Evolutionary conservation across 2,113 vertebrate species (phyloP).

Genomic region (Serinus canaria): DNA sequence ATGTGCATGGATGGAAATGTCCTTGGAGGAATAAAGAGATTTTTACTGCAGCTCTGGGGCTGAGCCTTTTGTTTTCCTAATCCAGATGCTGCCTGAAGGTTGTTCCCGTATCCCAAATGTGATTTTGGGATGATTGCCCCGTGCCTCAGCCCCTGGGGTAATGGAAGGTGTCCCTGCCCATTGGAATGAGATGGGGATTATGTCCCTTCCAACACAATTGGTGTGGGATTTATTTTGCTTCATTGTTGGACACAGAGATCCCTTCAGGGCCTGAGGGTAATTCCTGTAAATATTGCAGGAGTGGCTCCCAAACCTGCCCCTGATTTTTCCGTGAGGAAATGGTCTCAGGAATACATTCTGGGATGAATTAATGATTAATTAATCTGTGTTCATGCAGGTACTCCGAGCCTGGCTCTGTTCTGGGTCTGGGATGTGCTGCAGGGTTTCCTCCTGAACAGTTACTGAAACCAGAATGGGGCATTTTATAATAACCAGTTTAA

Average conservation of each 20-base stretch:
- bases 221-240: background rate
- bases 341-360: background rate
- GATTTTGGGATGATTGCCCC: background rate
- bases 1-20: background rate
- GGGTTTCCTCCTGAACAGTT: background rate
- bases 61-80: background rate
- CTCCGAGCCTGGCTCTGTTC: background rate
- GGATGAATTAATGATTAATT: background rate
- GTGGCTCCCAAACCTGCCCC: background rate
- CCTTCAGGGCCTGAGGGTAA: background rate
- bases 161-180: background rate
- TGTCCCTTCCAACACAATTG: background rate
- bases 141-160: background rate
- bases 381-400: background rate
- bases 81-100: background rate
- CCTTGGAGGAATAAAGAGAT: background rate
- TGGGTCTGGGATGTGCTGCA: background rate
- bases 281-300: background rate
- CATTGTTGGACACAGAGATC: background rate
- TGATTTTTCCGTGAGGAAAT: background rate
- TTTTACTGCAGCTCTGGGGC: fast-evolving
- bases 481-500: background rate
- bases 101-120: background rate
- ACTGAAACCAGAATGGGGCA: background rate
- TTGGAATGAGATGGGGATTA: background rate